Evolutionary conservation across 1,140 invertebrate species (phyloP), one percentile per base, ranked within the genome.

Genomic region (Apis florea): DNA sequence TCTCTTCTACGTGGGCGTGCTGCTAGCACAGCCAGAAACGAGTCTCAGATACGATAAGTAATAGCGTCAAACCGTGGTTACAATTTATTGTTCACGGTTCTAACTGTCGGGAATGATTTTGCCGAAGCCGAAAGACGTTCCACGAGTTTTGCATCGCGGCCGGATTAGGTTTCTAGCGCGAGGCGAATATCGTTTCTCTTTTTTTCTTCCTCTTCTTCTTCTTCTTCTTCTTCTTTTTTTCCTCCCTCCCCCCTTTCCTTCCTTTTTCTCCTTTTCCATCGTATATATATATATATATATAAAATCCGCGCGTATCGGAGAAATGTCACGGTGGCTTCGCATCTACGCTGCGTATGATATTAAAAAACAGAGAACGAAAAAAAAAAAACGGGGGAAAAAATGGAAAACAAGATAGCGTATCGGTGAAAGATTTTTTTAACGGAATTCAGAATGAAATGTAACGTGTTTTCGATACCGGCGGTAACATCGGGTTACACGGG

Each of bases 131-230:
- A 80, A 80, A 80, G 61, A 66, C 78, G 51, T 54, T 61, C 49
- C 24, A 71, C 51, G 26, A n/a, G 21, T 21, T 61, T n/a, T 19
- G 21, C 26, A 61, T 58, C n/a, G 69, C 11, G 51, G 12, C 9
- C 24, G 76, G 78, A 80, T 80, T 74, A 80, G 70, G 31, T 80
- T 80, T 66, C 78, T 80, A 72, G 59, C 66, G 26, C 51, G 12
- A 56, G 31, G 21, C 56, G 1, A 76, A 53, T 51, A 13, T 8
- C 8, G 17, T 10, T 59, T 40, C 31, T 40, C n/a, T n/a, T n/a
- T n/a, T n/a, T n/a, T 40, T 40, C 31, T 40, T 40, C 6, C 6
- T 40, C 5, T 3, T 40, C 6, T 40, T 40, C 31, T 40, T 40
- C 31, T 40, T 40, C 6, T 40, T 40, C 5, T 3, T 40, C 6